Percentiles rank a stretch among this genome's conserved stretches.
phyloP scores from a whole-genome alignment of 2,113 vertebrate genomes.

The Gallinago media region DNA sequence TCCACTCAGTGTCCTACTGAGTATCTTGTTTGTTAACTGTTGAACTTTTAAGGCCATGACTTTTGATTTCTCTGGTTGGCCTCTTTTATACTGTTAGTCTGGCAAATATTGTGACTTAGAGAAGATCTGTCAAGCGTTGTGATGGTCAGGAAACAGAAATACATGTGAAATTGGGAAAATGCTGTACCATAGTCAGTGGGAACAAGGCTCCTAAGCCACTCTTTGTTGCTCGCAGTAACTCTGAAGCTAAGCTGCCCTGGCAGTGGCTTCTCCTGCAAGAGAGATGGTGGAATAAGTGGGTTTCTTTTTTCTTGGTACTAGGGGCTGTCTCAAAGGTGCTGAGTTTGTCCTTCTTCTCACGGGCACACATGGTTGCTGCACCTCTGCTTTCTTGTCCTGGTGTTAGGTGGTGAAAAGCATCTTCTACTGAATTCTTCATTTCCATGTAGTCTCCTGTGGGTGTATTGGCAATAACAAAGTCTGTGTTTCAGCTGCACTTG shows the following conservation, averaged over 20 bases:
- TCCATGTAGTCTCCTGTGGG: not conserved
- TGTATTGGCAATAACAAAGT: constrained; percentile 52
- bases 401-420: not conserved
- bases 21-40: not conserved
- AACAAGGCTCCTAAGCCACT: not conserved
- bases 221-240: not conserved
- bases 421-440: not conserved
- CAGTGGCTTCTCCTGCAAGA: not conserved
- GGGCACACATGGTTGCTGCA: not conserved
- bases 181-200: not conserved
- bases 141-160: not conserved
- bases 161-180: not conserved
- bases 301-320: constrained; percentile 3
- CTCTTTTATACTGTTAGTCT: not conserved
- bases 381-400: constrained; percentile 20
- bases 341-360: not conserved
- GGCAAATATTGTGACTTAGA: not conserved
- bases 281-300: not conserved
- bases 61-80: not conserved
- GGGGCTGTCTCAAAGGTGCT: constrained; percentile 21
- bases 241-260: not conserved
- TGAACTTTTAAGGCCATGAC: not conserved
- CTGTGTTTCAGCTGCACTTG: constrained; percentile 45
- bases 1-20: not conserved
- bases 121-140: not conserved